Percentiles rank a stretch among this genome's conserved stretches.
Evolutionary conservation across 2,797 vertebrate genomes (phyloP).

Genomic region (Parambassis ranga): DNA sequence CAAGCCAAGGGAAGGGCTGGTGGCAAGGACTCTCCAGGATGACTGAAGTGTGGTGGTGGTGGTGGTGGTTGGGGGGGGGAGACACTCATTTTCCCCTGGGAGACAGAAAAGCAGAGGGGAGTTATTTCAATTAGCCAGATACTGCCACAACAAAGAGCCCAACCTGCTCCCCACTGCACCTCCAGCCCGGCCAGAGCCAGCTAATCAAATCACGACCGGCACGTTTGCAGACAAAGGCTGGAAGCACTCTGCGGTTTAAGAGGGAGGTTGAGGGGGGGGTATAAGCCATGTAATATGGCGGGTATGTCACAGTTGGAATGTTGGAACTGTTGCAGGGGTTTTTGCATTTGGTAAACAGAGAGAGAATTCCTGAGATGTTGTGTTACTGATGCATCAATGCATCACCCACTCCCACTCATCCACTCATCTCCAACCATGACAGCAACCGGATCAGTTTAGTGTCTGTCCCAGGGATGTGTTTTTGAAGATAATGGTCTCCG

Average conservation of each 20-base stretch:
- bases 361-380: too few species aligned
- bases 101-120: slow-evolving; percentile 55
- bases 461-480: slow-evolving; percentile 23
- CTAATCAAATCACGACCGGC: slow-evolving; percentile 67
- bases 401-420: background rate
- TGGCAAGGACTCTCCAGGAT: slow-evolving; percentile 37
- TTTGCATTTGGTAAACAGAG: background rate
- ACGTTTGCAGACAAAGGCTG: slow-evolving; percentile 42
- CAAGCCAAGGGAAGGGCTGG: slow-evolving; percentile 25
- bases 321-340: background rate
- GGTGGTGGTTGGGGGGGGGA: too few species aligned
- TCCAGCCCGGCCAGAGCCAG: slow-evolving; percentile 32
- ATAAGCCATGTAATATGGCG: background rate
- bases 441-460: slow-evolving; percentile 40
- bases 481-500: slow-evolving; percentile 38
- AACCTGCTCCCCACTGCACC: slow-evolving; percentile 47
- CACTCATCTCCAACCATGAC: slow-evolving; percentile 15
- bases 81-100: slow-evolving; percentile 47
- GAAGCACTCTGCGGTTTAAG: slow-evolving; percentile 24
- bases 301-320: slow-evolving; percentile 13
- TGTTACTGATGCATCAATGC: too few species aligned
- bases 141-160: slow-evolving; percentile 54
- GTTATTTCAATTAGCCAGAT: slow-evolving; percentile 75
- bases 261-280: background rate
- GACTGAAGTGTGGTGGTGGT: slow-evolving; percentile 33